phyloP scores from a whole-genome alignment of 23 tunicate genomes.

The Ciona savignyi region DNA sequence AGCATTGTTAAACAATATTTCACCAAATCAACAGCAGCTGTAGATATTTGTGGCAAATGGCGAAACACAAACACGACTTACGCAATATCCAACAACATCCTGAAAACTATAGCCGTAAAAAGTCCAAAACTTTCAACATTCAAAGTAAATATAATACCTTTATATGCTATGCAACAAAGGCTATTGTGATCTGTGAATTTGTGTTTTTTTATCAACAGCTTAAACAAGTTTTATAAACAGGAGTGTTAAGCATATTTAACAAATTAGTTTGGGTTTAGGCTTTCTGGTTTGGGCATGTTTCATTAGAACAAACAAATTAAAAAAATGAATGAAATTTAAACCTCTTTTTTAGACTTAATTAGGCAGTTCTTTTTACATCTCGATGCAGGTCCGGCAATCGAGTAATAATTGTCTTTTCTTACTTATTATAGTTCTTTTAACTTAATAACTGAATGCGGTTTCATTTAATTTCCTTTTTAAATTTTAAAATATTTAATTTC shows the following conservation, averaged over 20 bases:
- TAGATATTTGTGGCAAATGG: slow-evolving; percentile 68
- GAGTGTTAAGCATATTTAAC: no score
- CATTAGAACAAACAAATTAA: neutral
- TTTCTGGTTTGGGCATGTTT: no score
- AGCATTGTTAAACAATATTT: slow-evolving; percentile 50
- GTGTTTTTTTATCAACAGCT: no score
- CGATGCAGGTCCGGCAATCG: neutral
- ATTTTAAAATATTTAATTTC: neutral
- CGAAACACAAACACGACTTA: slow-evolving; percentile 1
- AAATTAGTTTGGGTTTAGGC: no score
- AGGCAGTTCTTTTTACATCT: no score
- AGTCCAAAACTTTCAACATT: slow-evolving; percentile 47
- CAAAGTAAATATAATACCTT: no score
- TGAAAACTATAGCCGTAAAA: slow-evolving; percentile 12
- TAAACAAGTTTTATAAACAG: no score
- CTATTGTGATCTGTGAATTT: no score
- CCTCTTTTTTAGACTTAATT: no score
- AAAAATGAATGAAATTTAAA: no score
- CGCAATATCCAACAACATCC: slow-evolving; percentile 37
- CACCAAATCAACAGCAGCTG: slow-evolving; percentile 33
- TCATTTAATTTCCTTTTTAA: no score
- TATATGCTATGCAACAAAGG: no score
- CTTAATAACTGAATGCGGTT: neutral
- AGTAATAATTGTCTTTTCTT: neutral
- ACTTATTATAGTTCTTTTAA: neutral